Conservation (phyloP, 2,113 vertebrate genomes). For the Petaurus breviceps region DNA sequence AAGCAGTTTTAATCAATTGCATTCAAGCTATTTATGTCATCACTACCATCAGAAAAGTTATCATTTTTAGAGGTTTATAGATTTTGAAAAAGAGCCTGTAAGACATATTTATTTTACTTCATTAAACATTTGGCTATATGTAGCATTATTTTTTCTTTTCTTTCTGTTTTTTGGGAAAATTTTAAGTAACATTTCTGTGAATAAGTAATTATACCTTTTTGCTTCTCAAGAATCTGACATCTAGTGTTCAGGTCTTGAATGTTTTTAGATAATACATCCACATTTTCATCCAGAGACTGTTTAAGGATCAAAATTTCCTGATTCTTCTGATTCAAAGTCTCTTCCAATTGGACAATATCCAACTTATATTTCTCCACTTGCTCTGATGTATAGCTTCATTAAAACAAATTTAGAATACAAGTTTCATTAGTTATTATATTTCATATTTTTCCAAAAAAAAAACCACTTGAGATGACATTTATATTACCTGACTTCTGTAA, state of each 20-base stretch:
- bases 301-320: constrained; percentile 85
- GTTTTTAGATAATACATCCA: constrained; percentile 85
- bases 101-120: neutral
- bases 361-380: constrained; percentile 84
- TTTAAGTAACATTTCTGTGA: neutral
- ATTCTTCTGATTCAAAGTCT: constrained; percentile 84
- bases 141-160: neutral
- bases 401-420: constrained; percentile 53
- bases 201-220: constrained; percentile 86
- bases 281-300: constrained; percentile 85
- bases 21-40: constrained; percentile 15
- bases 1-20: constrained; percentile 5
- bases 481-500: constrained; percentile 89
- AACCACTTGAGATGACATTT: neutral
- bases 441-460: constrained; percentile 43
- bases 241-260: constrained; percentile 87
- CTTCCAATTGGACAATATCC: constrained; percentile 81
- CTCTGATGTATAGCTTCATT: constrained; percentile 84
- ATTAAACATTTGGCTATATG: constrained; percentile 11
- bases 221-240: constrained; percentile 87
- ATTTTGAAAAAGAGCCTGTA: neutral
- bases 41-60: constrained; percentile 33
- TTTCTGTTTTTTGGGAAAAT: constrained; percentile 5
- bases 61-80: constrained; percentile 11
- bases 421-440: neutral